Percentiles rank a stretch among this genome's conserved stretches.
Evolutionary conservation across 2,888 invertebrate genomes (phyloP).

Genomic region (Hydroisotoma schaefferi): DNA sequence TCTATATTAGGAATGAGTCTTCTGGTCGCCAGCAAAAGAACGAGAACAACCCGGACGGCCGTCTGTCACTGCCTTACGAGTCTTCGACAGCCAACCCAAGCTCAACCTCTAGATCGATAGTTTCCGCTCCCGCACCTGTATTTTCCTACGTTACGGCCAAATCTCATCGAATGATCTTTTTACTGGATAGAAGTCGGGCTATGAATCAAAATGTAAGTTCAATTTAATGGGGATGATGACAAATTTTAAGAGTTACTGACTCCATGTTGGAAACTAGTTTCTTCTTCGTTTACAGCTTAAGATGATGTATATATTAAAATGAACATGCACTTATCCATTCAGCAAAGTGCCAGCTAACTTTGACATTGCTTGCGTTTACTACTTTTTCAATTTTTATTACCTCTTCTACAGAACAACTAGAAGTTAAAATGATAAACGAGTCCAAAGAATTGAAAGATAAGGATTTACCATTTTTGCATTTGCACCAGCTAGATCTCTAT

Average conservation of each 20-base stretch:
- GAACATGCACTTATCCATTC: no score
- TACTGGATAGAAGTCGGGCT: conserved; percentile 44
- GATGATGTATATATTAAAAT: no score
- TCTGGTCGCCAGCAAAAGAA: conserved; percentile 13
- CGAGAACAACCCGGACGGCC: conserved; percentile 19
- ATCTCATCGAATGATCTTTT: conserved; percentile 47
- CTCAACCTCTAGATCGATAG: conserved; percentile 38
- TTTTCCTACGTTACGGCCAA: conserved; percentile 47
- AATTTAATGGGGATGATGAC: neutral
- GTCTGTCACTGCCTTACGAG: conserved; percentile 19
- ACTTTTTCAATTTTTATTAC: no score
- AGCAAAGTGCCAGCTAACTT: no score
- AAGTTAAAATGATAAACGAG: no score
- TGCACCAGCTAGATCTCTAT: no score
- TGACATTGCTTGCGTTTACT: no score
- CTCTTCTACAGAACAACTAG: no score
- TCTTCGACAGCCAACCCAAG: conserved; percentile 23
- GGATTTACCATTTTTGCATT: no score
- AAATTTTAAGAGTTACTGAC: conserved; percentile 3
- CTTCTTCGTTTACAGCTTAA: no score
- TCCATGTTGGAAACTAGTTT: conserved; percentile 5
- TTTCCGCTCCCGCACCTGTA: conserved; percentile 41
- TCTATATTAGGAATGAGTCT: conserved; percentile 46
- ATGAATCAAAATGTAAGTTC: conserved; percentile 48
- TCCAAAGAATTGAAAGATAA: no score